Evolutionary conservation across 2,888 invertebrate genomes (phyloP).

Genomic region (Baccha elongata): DNA sequence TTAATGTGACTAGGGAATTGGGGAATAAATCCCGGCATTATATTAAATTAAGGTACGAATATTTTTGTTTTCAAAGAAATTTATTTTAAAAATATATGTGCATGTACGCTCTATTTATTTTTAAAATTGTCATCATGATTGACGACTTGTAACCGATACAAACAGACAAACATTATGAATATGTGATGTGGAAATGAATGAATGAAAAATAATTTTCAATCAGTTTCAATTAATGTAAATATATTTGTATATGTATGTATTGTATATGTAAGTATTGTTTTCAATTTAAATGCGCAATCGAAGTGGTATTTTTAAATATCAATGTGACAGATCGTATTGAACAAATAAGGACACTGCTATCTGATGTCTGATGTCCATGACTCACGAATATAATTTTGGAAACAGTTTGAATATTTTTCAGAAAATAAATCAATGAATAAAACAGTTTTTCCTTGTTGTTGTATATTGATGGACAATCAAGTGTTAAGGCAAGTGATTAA

Average conservation of each 20-base stretch:
- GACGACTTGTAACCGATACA: too few species aligned
- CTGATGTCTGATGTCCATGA: background rate
- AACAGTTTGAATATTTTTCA: background rate
- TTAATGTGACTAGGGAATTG: too few species aligned
- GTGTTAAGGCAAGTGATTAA: too few species aligned
- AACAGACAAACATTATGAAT: too few species aligned
- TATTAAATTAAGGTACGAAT: background rate
- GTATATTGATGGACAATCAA: too few species aligned
- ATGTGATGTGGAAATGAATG: background rate
- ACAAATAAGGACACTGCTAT: too few species aligned
- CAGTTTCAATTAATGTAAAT: conserved; percentile 9
- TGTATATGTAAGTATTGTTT: too few species aligned
- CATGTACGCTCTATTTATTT: background rate
- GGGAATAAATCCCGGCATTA: background rate
- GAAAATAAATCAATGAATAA: background rate
- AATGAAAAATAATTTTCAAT: conserved; percentile 6
- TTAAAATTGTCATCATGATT: background rate
- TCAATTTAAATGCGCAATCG: background rate
- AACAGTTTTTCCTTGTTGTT: too few species aligned
- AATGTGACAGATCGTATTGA: background rate
- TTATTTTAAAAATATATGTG: background rate
- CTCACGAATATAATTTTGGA: background rate
- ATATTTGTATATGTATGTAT: too few species aligned
- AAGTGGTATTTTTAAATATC: background rate
- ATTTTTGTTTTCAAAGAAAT: background rate